Percentiles rank a stretch among this genome's conserved stretches.
Evolutionary conservation across 1,140 invertebrate genomes (phyloP).

Genomic region (Thrips palmi): DNA sequence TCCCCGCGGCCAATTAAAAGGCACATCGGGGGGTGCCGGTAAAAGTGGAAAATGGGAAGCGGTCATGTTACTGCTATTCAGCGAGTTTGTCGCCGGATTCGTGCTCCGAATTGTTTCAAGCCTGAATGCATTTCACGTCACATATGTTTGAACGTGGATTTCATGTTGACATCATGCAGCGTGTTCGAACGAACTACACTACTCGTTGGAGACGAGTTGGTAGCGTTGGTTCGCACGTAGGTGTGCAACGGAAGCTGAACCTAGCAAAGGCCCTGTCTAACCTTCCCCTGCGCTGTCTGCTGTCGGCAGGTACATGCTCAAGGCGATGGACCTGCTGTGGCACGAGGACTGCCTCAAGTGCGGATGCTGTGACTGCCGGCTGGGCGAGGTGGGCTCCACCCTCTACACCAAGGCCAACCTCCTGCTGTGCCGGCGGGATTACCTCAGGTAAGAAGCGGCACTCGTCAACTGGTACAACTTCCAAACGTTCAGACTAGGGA

Average conservation of each 20-base stretch:
- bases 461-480: not conserved
- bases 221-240: too few relatives aligned
- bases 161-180: not conserved
- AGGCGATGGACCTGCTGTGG: slow-evolving; percentile 86
- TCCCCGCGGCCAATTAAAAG: too few relatives aligned
- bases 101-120: too few relatives aligned
- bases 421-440: slow-evolving; percentile 93
- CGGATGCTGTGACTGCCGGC: slow-evolving; percentile 87
- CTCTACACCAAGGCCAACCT: slow-evolving; percentile 92
- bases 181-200: too few relatives aligned
- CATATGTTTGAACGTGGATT: slow-evolving; percentile 1
- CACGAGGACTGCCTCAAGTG: slow-evolving; percentile 97
- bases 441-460: slow-evolving; percentile 56
- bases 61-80: too few relatives aligned
- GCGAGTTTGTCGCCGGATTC: too few relatives aligned
- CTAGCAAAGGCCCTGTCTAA: not conserved
- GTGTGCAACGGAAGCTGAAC: not conserved
- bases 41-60: too few relatives aligned
- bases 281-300: not conserved
- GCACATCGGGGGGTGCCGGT: too few relatives aligned
- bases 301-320: slow-evolving; percentile 40
- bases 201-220: too few relatives aligned
- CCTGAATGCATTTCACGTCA: too few relatives aligned
- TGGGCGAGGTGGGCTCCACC: slow-evolving; percentile 94
- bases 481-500: too few relatives aligned